Evolutionary conservation across 2,888 invertebrate species (phyloP), one percentile per base, ranked within the genome.

Genomic region (Tuta absoluta): DNA sequence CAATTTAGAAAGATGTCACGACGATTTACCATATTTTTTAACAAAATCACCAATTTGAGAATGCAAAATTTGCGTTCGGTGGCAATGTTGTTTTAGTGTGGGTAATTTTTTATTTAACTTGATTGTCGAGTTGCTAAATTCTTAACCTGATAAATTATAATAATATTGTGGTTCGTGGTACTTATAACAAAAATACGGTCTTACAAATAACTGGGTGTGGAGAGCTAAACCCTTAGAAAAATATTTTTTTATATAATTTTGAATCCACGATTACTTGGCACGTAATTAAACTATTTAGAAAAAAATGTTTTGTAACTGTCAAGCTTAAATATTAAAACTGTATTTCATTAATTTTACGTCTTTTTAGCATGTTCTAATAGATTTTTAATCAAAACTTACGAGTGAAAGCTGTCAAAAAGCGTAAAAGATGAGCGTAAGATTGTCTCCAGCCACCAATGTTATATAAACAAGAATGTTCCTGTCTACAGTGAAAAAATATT

Each of bases 381-480:
- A 11, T 49, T 61, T 61, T 61, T 61, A 61, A 61, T 49, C 49
- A 33, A 49, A 61, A 61, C 49, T 61, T 61, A 61, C 61, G 61
- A 61, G 61, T 11, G 21, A 14, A 61, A 33, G 24, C 51, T 60
- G 60, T 45, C 60, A 60, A 41, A 60, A 61, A 37, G 5, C 41
- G 37, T 53, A 33, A 69, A 74, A 70, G 68, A 67, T 61, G 72
- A 72, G 66, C 33, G 71, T 69, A 72, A 72, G 72, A 74, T 67
- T 65, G 69, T 70, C 72, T 71, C 75, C 67, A 74, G 72, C 66
- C 65, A 71, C 67, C 53, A 63, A 68, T 77, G 69, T 83, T 80
- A 81, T 83, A 79, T 81, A 85, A 83, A 85, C 80, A 84, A 67
- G 63, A 74, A 68, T 82, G 82, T 84, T 78, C 71, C 71, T 80